These are phyloP conservation scores for Ectemnius cavifrons DNA, from an alignment of 2,888 invertebrate genomes.

Conservation along the genomic window DNA sequence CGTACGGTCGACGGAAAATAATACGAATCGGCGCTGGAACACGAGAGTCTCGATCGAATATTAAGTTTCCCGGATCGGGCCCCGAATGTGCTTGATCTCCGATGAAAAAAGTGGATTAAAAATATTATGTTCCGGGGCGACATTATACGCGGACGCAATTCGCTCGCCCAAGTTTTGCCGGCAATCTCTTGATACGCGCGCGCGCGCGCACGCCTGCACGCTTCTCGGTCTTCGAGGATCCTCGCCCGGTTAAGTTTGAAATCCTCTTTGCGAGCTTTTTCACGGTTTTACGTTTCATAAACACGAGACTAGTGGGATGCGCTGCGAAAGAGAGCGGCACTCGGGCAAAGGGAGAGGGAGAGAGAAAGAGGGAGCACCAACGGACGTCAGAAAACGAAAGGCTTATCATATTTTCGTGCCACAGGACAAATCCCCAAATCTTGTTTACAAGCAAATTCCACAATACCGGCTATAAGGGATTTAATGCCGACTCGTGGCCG, in stretches of 20 bases:
- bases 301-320: slow-evolving; percentile 56
- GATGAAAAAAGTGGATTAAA: slow-evolving; percentile 69
- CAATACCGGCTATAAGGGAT: slow-evolving; percentile 66
- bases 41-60: slow-evolving; percentile 69
- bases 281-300: slow-evolving; percentile 78
- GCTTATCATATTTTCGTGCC: slow-evolving; percentile 68
- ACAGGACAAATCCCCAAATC: slow-evolving; percentile 74
- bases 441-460: slow-evolving; percentile 74
- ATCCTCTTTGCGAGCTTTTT: slow-evolving; percentile 77
- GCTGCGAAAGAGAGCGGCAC: slow-evolving; percentile 6
- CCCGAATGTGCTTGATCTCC: slow-evolving; percentile 70
- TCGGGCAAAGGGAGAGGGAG: slow-evolving; percentile 6
- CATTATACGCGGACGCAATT: slow-evolving; percentile 56
- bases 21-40: slow-evolving; percentile 68
- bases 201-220: too few species aligned
- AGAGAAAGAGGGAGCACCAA: slow-evolving; percentile 18
- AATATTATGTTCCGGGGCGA: slow-evolving; percentile 68
- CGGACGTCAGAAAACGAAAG: slow-evolving; percentile 48
- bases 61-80: slow-evolving; percentile 73
- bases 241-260: slow-evolving; percentile 63
- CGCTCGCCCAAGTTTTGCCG: slow-evolving; percentile 17
- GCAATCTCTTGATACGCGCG: slow-evolving; percentile 17
- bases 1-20: slow-evolving; percentile 70
- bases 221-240: slow-evolving; percentile 16
- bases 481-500: slow-evolving; percentile 64